Base-by-base conservation (phyloP, 2,888 invertebrate species). In the Helobdella robusta region DNA sequence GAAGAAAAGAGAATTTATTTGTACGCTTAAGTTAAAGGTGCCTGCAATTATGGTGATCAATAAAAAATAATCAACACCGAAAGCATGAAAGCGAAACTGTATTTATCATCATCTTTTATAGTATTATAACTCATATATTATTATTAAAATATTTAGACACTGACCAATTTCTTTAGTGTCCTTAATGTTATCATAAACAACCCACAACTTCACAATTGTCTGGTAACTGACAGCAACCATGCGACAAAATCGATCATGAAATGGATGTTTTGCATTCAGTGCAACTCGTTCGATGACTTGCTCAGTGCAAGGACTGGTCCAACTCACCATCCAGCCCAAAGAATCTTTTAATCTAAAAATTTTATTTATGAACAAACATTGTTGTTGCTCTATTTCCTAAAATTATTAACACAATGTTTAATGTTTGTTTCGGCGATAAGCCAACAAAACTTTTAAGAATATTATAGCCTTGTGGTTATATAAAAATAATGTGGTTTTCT, bases 1-100 rank as follows among this genome's bases (percentile, higher is more conserved):
- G 79, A 97, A 98, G 77, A 98, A 89, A 64, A 98, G 83, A 79
- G 92, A 91, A 77, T 97, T 95, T 8, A 97, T 92, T 0, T 89
- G 85, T 0, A 93, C 93, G 70, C 75, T 73, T 30, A 94, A 82
- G 81, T 91, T 91, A 76, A 94, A 94, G 63, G 87, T 89, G 50
- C 91, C 91, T 88, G 72, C 25, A 72, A 70, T 23, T 23, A 56
- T 11, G 32, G 34, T 34, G 32, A 34, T 15, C 15, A 25, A 59
- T 34, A 32, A 34, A 32, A 15, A 11, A 15, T 59, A 32, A 59
- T 11, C 32, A 11, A 32, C 15, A 18, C 18, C 23, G 11, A 34
- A 59, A 59, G 11, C 30, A 11, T 30, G 32, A 59, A n/a, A n/a
- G n/a, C n/a, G n/a, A n/a, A n/a, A n/a, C n/a, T n/a, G n/a, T n/a